Evolutionary conservation across 2,113 vertebrate genomes (phyloP), one percentile per base, ranked within the genome.

Genomic region (Nymphicus hollandicus): DNA sequence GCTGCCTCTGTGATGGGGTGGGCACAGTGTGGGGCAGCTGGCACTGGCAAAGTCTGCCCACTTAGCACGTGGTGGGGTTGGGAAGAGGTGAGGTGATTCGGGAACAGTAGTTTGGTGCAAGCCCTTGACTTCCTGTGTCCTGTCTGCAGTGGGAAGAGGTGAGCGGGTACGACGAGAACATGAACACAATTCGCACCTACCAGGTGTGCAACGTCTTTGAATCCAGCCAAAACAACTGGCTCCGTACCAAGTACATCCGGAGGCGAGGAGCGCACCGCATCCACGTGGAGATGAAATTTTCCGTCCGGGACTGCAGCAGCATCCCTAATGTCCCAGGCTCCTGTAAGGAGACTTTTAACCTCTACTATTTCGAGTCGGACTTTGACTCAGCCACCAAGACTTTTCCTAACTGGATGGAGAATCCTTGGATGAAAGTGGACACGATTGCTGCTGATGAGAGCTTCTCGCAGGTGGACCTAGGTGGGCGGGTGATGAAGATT

Each of bases 231-330:
- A 99, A 99, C 97, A 99, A 99, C 98, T 99, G 99, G 99, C 98
- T 99, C 7, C 98, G 99, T 79, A 99, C 99, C 96, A 99, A 99
- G 91, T 99, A 98, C 95, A 99, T 99, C 97, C 98, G 97, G 7
- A 97, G 99, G 35, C 96, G 98, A 0, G 99, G 99, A 1, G 99
- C 99, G 0, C 99, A 99, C 84, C 98, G 99, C 61, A 99, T 99
- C 97, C 99, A 99, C 0, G 99, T 99, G 92, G 99, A 99, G 97
- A 99, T 99, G 98, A 99, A 99, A 93, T 99, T 99, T 79, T 99
- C 99, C 0, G 99, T 99, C 50, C 98, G 99, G 2, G 99, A 99
- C 98, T 99, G 99, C 88, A 99, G 99, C 95, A 99, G 99, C 96
- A 99, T 99, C 93, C 99, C 99, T 35, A 99, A 98, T 0, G 99